These are phyloP conservation scores for Arothron firmamentum DNA, from an alignment of 2,113 vertebrate genomes.

Conservation along the genomic window DNA sequence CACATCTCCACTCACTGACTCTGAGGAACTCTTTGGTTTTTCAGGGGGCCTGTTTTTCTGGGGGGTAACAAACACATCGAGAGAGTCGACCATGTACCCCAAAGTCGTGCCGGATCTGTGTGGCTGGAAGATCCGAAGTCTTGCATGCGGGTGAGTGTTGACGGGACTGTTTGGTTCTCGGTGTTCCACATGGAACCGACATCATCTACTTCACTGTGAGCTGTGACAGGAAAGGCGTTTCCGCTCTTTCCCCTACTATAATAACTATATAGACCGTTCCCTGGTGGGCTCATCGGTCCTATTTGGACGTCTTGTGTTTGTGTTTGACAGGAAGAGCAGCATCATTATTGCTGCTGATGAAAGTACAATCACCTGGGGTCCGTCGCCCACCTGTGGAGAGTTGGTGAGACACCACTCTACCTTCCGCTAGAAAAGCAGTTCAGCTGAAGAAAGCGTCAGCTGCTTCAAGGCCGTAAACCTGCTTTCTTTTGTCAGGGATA, in stretches of 20 bases:
- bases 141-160: conserved; percentile 88
- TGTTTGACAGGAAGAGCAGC: conserved; percentile 86
- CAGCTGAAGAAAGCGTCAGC: background rate
- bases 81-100: conserved; percentile 97
- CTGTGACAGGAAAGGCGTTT: no score
- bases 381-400: conserved; percentile 91
- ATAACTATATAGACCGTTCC: no score
- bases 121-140: conserved; percentile 91
- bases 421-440: background rate
- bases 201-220: no score
- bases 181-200: no score
- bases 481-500: conserved; percentile 79
- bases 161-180: fast-evolving
- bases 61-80: conserved; percentile 94
- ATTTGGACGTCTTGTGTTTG: background rate
- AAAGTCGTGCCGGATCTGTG: conserved; percentile 94
- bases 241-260: no score
- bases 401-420: conserved; percentile 76
- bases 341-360: conserved; percentile 92
- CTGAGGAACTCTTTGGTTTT: background rate
- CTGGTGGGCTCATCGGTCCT: no score
- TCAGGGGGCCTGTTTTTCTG: conserved; percentile 93
- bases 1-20: background rate
- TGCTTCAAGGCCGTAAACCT: background rate
- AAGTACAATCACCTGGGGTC: conserved; percentile 96